phyloP scores from a whole-genome alignment of 2,888 invertebrate genomes.

The Thymelicus lineola region DNA sequence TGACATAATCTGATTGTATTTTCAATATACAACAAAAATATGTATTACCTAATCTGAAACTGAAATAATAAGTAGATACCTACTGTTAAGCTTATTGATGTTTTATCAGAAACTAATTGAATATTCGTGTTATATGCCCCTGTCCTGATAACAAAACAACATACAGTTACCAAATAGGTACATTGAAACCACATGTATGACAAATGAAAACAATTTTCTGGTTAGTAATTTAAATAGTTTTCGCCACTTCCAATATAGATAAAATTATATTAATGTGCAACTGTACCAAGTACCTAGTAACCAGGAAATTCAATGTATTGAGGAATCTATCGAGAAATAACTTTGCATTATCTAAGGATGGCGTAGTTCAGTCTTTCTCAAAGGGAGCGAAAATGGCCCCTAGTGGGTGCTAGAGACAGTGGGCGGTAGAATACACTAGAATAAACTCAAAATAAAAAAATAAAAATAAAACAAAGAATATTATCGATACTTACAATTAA shows the following conservation, averaged over 20 bases:
- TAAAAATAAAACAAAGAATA: too few species aligned
- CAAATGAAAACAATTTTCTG: too few species aligned
- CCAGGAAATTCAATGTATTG: background rate
- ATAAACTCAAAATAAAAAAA: too few species aligned
- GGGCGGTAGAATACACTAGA: too few species aligned
- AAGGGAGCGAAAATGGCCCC: background rate
- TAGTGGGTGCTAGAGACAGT: too few species aligned
- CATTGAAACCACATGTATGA: background rate
- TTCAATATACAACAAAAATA: background rate
- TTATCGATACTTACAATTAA: too few species aligned
- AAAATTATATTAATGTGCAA: background rate
- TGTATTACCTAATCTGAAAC: background rate
- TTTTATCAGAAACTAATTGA: background rate
- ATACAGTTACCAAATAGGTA: background rate
- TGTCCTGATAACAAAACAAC: background rate
- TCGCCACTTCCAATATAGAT: background rate
- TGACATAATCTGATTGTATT: slow-evolving; percentile 19
- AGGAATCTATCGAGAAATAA: background rate
- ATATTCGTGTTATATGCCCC: background rate
- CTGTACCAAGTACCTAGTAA: background rate
- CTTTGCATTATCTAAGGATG: background rate
- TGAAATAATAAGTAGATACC: background rate
- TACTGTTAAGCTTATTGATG: background rate
- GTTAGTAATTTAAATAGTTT: background rate
- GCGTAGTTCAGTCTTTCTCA: too few species aligned